Evolutionary conservation across 2,797 vertebrate species (phyloP), one percentile per base, ranked within the genome.

Genomic region (Liasis olivaceus): DNA sequence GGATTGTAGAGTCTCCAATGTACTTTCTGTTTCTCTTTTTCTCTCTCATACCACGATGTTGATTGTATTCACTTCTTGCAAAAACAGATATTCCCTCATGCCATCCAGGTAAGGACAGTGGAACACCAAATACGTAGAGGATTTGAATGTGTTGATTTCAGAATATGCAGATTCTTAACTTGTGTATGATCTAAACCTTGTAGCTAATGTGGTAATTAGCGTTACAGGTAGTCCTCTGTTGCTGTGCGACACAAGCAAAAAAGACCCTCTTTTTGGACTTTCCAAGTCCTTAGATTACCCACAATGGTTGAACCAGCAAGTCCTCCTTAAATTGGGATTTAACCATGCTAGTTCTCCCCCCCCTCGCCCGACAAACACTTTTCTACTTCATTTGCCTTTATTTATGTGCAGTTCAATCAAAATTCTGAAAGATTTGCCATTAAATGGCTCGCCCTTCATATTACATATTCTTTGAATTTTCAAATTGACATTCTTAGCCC

Each of bases 321-420:
- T 60, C 22, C 77, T 9, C 77, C 89, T 90, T 84, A 90, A 95
- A 93, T 96, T 95, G 93, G 86, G 92, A 69, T 95, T 94, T 93
- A 92, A 59, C 64, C 93, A 87, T 94, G 92, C 92, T 94, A 54
- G 36, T 89, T 95, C 92, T 42, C 89, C 91, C 95, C 47, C 5
- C 15, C 91, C 62, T 11, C 5, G 13, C 91, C 59, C 12, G 20
- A 81, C 8, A 81, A 81, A 81, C 47, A 3, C 93, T 51, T 94
- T 95, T 95, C 95, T 94, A 88, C 93, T 95, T 96, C 90, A 94
- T 95, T 96, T 96, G 93, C 93, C 93, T 95, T 95, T 94, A 93
- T 93, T 97, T 94, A 81, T 94, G 64, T 90, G 93, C 88, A 94
- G 89, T 96, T 96, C 94, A 86, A 60, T 93, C 91, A 93, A 77